Evolutionary conservation across 2,888 invertebrate genomes (phyloP), one percentile per base, ranked within the genome.

Genomic region (Pemphredon lugubris): DNA sequence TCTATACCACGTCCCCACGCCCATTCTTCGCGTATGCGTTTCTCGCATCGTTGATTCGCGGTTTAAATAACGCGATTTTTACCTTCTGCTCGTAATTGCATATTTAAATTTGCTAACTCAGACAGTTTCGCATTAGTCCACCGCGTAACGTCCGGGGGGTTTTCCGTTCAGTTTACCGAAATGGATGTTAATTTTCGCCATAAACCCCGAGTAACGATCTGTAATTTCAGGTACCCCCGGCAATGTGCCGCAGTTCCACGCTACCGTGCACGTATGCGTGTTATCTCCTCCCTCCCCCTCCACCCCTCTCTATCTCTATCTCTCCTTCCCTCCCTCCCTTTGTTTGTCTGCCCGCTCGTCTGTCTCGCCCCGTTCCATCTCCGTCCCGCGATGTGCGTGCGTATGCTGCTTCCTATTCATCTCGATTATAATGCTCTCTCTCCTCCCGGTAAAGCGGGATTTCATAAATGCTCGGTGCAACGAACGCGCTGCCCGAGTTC

Each of bases 141-240:
- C 21, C 34, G 55, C 50, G 37, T 23, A 20, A 14, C 39, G 20
- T n/a, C 4, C 26, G 26, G 7, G 11, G 48, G 51, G 26, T 63
- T 63, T 71, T 69, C 57, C 63, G 63, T 71, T 69, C 57, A 69
- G 63, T 69, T 71, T 51, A 63, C 63, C 71, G 51, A 69, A 71
- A 69, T 54, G 64, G 48, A 58, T 59, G 69, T 70, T 72, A 70
- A 70, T 72, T 70, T 64, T 48, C 64, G 9, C 26, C 64, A 48
- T 70, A 72, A 72, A 72, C 53, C 53, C 23, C 32, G 53, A 26
- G 48, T 70, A 72, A 72, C 64, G 70, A 69, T 64, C 64, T 58
- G 58, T 69, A 64, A 69, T 72, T 64, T 58, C 64, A 57, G 68
- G 50, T 63, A 40, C 45, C 20, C 32, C 34, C 20, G 20, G 39